Evolutionary conservation across 2,888 invertebrate species (phyloP), one percentile per base, ranked within the genome.

Genomic region (Xanthia togata): DNA sequence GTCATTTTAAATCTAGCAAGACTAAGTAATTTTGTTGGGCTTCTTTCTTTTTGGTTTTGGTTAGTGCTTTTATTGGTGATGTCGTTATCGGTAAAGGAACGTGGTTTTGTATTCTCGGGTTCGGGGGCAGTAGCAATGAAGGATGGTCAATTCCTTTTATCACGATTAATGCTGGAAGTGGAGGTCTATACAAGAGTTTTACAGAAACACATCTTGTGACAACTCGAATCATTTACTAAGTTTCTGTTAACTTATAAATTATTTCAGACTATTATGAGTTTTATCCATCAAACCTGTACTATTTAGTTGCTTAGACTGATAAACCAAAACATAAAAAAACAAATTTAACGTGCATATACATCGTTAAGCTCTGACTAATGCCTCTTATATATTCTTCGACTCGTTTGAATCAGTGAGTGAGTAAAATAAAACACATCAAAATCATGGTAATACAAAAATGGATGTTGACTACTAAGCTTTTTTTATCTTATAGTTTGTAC

Each of bases 1-100:
- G 81, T 84, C 78, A 84, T 67, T 78, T 84, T 74, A 81, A 23
- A 81, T 74, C 47, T 67, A 38, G 70, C 38, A 59, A 50, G 59
- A 59, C 72, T 80, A 53, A 79, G 75, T 26, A 68, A 74, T 71
- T n/a, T 65, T 64, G 55, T 44, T 26, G 31, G n/a, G 4, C 4
- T 59, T 65, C 6, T 41, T 17, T 53, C 4, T 38, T 76, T 80
- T 57, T 50, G 44, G 35, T 31, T 50, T 41, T 41, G 17, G 38
- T 67, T 63, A 14, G 14, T 12, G 53, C 11, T 57, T 67, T 67
- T 50, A 26, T 62, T 73, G 5, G 11, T 23, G 23, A 0, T 41
- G 8, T 35, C 31, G 31, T 2, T 0, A 11, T 20, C 8, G 31
- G 12, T n/a, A 0, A 57, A n/a, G 35, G 8, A 62, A 0, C 2